Evolutionary conservation across 2,113 vertebrate genomes (phyloP).

Genomic region (Caranx ignobilis): DNA sequence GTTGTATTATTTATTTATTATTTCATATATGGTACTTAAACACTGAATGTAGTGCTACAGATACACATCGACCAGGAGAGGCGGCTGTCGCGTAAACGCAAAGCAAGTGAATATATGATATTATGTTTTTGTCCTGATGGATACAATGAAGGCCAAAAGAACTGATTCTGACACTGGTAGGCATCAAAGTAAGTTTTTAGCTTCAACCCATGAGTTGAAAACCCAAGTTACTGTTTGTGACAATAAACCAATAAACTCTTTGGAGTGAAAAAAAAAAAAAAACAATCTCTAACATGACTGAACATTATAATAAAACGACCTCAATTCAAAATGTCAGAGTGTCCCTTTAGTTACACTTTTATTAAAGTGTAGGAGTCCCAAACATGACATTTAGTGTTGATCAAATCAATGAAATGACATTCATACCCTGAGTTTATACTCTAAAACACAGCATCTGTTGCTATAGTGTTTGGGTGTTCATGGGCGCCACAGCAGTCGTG

Average conservation of each 20-base stretch:
- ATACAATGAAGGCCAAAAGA: not conserved
- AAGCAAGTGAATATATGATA: not conserved
- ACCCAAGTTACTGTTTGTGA: not conserved
- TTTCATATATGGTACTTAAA: not conserved
- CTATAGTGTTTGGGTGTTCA: slow-evolving; percentile 1
- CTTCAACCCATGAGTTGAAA: not conserved
- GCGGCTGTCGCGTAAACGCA: not conserved
- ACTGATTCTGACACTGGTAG: not conserved
- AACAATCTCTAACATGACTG: not conserved
- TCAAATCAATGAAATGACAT: slow-evolving; percentile 20
- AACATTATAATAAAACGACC: slow-evolving; percentile 13
- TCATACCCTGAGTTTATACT: not conserved
- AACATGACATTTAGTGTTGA: slow-evolving; percentile 36
- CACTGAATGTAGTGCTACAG: not conserved
- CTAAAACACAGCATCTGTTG: slow-evolving; percentile 3
- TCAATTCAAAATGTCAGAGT: slow-evolving; percentile 14
- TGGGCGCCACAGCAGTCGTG: slow-evolving; percentile 7
- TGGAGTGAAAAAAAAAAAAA: not conserved
- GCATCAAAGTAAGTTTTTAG: not conserved
- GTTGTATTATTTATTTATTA: not conserved
- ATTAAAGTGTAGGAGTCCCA: slow-evolving; percentile 14
- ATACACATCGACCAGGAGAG: not conserved
- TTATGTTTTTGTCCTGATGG: not conserved
- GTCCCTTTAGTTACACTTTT: slow-evolving; percentile 6
- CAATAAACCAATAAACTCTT: not conserved